phyloP scores from a whole-genome alignment of 2,113 vertebrate genomes.

The Mola mola region DNA sequence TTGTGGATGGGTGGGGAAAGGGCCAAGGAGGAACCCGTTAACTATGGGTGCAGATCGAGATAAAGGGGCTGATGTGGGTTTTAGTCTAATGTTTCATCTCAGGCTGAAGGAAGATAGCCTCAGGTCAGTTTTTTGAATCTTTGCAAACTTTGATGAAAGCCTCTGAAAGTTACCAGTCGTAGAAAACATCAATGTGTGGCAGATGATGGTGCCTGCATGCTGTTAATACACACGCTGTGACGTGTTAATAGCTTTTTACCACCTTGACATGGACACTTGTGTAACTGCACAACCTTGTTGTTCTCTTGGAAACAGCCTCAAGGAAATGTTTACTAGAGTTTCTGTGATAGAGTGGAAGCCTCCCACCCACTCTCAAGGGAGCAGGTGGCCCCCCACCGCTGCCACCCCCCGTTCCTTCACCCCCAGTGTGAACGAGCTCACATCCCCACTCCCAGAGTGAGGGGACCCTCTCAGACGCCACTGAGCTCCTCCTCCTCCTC shows the following conservation, averaged over 20 bases:
- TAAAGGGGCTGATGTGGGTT: too few species aligned
- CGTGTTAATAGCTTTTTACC: too few species aligned
- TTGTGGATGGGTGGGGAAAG: too few species aligned
- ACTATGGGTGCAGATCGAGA: too few species aligned
- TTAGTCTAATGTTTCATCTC: too few species aligned
- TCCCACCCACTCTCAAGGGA: conserved; percentile 81
- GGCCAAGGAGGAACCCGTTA: too few species aligned
- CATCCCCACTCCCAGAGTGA: conserved; percentile 49
- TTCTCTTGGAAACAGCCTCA: conserved; percentile 64
- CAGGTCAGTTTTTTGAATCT: too few species aligned
- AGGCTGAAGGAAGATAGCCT: neutral
- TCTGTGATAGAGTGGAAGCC: conserved; percentile 76
- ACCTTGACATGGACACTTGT: conserved; percentile 41
- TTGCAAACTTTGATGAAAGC: neutral
- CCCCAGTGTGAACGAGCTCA: conserved; percentile 63
- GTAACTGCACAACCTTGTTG: conserved; percentile 68
- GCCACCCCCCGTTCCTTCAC: conserved; percentile 5
- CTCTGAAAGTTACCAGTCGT: neutral
- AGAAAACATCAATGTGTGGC: too few species aligned
- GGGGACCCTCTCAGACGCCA: conserved; percentile 43
- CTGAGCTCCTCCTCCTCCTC: conserved; percentile 37
- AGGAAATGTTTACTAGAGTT: conserved; percentile 82
- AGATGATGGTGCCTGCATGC: too few species aligned
- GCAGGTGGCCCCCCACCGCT: conserved; percentile 66
- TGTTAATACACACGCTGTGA: too few species aligned